Evolutionary conservation across 1,140 invertebrate species (phyloP).

Genomic region (Cecropterus lyciades): DNA sequence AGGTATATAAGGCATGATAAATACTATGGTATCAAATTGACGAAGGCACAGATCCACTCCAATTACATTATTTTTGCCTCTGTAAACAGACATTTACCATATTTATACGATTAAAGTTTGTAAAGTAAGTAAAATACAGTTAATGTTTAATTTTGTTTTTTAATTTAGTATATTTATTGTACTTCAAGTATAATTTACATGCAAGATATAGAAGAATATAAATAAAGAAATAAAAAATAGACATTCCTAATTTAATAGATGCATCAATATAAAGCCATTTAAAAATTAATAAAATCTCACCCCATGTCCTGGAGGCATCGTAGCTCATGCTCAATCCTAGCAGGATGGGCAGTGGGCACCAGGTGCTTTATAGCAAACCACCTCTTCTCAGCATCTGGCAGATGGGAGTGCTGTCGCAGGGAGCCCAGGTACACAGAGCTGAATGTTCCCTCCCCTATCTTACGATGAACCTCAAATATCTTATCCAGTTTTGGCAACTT

Average conservation of each 20-base stretch:
- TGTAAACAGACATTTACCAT: too few relatives aligned
- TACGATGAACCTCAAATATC: constrained; percentile 88
- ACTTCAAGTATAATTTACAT: too few relatives aligned
- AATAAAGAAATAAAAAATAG: too few relatives aligned
- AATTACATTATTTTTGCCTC: constrained; percentile 93
- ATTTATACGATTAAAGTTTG: too few relatives aligned
- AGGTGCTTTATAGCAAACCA: constrained; percentile 93
- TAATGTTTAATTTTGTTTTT: too few relatives aligned
- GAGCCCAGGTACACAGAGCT: constrained; percentile 92
- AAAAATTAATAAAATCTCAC: constrained; percentile 76
- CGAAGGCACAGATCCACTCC: constrained; percentile 92
- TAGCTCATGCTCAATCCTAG: constrained; percentile 90
- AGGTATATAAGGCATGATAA: constrained; percentile 95
- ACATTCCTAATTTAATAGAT: too few relatives aligned
- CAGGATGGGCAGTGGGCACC: constrained; percentile 92
- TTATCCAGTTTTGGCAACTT: constrained; percentile 87
- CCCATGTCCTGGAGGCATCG: constrained; percentile 92
- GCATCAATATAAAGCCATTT: neutral
- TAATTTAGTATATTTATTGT: too few relatives aligned
- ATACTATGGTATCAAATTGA: constrained; percentile 91
- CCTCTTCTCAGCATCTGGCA: constrained; percentile 80
- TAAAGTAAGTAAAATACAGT: too few relatives aligned
- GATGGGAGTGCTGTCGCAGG: constrained; percentile 84
- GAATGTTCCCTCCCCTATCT: constrained; percentile 93
- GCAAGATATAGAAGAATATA: too few relatives aligned